A percentile compares a stretch with the other conserved stretches of the same genome.
These are phyloP conservation scores for Drosophila siamana DNA, from an alignment of 2,888 invertebrate genomes.

Conservation along the genomic window DNA sequence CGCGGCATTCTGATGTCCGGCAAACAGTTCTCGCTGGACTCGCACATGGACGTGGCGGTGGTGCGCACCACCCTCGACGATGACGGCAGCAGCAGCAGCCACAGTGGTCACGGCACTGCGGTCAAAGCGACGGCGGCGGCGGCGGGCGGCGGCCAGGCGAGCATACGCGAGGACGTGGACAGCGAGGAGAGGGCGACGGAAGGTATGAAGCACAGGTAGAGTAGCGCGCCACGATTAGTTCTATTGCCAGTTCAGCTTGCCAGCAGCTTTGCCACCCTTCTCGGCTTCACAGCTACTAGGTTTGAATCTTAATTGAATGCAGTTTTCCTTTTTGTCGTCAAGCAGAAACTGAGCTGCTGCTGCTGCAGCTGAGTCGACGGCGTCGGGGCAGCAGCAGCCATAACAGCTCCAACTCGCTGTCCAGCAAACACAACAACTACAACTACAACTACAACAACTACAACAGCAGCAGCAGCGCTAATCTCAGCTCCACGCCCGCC, in stretches of 20 bases:
- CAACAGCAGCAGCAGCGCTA: not conserved
- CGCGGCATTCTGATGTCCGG: slow-evolving; percentile 95
- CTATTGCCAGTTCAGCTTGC: slow-evolving; percentile 38
- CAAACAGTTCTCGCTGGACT: slow-evolving; percentile 96
- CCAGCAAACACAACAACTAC: slow-evolving; percentile 14
- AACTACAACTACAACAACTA: not conserved
- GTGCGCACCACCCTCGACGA: slow-evolving; percentile 88
- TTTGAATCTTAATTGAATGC: too few species aligned
- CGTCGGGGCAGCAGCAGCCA: slow-evolving; percentile 30
- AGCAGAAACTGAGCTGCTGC: slow-evolving; percentile 68
- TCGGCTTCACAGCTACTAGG: too few species aligned
- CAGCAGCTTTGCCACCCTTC: slow-evolving; percentile 14
- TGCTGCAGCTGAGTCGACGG: slow-evolving; percentile 35
- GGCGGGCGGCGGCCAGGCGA: slow-evolving; percentile 39
- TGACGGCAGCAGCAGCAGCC: slow-evolving; percentile 81
- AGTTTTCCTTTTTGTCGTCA: not conserved
- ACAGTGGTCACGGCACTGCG: slow-evolving; percentile 60
- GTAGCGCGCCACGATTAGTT: slow-evolving; percentile 77
- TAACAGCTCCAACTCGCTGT: slow-evolving; percentile 14
- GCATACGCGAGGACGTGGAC: slow-evolving; percentile 78
- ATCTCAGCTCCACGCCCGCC: slow-evolving; percentile 42
- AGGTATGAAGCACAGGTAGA: slow-evolving; percentile 86
- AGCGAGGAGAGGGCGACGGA: slow-evolving; percentile 84
- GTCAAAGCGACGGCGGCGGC: slow-evolving; percentile 63
- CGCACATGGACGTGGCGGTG: slow-evolving; percentile 93